phyloP scores from a whole-genome alignment of 2,113 vertebrate species.

The Gymnorhina tibicen region DNA sequence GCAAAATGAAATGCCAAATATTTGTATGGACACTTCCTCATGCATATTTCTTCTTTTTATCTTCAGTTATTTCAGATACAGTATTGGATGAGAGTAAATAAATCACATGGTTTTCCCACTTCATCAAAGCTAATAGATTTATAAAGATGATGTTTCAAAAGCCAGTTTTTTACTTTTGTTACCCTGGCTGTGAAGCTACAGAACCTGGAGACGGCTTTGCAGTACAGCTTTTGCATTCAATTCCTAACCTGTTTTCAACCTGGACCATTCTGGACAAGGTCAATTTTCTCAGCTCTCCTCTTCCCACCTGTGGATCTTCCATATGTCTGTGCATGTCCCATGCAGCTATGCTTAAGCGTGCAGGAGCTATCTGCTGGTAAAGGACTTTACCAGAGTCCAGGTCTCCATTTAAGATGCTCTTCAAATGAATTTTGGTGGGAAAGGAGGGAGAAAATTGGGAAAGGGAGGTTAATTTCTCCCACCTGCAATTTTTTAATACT shows the following conservation, averaged over 20 bases:
- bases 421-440: neutral
- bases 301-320: neutral
- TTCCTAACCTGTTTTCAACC: neutral
- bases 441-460: neutral
- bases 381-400: neutral
- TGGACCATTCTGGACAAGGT: rapidly evolving
- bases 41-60: rapidly evolving
- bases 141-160: neutral
- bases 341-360: neutral
- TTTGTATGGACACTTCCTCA: neutral
- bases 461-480: neutral
- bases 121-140: neutral
- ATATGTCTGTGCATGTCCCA: neutral
- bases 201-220: neutral
- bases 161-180: neutral
- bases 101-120: neutral
- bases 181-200: neutral
- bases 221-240: neutral
- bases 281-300: neutral
- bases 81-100: neutral
- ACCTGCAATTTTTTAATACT: neutral
- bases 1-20: neutral
- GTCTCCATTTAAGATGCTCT: neutral
- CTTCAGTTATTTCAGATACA: neutral
- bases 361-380: neutral